These are phyloP conservation scores for Craniophora ligustri DNA, from an alignment of 2,888 invertebrate species.

Conservation along the genomic window DNA sequence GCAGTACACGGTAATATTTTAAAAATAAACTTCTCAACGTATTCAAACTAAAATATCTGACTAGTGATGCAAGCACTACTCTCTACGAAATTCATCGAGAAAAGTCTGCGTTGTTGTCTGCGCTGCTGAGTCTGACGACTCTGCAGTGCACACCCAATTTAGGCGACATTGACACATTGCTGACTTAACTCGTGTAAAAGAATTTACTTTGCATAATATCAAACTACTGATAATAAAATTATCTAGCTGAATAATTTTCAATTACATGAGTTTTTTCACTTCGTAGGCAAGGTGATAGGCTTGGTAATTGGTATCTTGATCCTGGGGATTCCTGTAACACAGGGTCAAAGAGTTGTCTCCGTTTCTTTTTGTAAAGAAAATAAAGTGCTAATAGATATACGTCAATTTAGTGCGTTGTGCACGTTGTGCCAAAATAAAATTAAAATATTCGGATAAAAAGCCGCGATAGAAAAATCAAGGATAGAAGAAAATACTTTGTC, in stretches of 20 bases:
- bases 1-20: conserved; percentile 53
- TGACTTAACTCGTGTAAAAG: conserved; percentile 63
- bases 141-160: conserved; percentile 40
- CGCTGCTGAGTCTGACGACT: conserved; percentile 23
- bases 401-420: conserved; percentile 51
- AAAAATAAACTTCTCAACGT: conserved; percentile 38
- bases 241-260: conserved; percentile 82
- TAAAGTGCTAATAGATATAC: conserved; percentile 49
- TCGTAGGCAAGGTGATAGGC: conserved; percentile 99
- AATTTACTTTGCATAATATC: conserved; percentile 62
- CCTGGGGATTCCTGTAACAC: conserved; percentile 95
- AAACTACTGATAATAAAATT: conserved; percentile 71
- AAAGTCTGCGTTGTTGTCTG: conserved; percentile 59
- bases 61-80: conserved; percentile 71
- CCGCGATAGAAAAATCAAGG: conserved; percentile 63
- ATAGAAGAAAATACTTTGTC: conserved; percentile 53
- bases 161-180: conserved; percentile 50
- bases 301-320: conserved; percentile 98
- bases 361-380: conserved; percentile 60
- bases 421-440: conserved; percentile 53
- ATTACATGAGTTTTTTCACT: conserved; percentile 99
- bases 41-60: conserved; percentile 48
- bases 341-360: conserved; percentile 89
- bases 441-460: conserved; percentile 62
- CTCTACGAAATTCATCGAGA: conserved; percentile 59